Evolutionary conservation across 1,140 invertebrate genomes (phyloP).

Genomic region (Leptonema lineaticorne): DNA sequence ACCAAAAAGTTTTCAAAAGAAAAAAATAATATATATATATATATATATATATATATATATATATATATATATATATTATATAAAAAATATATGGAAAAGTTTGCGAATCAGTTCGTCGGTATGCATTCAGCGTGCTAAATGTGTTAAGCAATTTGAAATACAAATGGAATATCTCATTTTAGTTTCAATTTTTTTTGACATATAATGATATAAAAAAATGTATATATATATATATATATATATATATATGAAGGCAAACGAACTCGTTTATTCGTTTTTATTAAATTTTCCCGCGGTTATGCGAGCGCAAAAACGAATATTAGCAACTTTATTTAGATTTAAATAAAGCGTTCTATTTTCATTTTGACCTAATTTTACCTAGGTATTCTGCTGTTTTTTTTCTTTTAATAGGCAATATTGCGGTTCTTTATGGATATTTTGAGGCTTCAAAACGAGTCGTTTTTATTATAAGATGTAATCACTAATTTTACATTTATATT

Average conservation of each 20-base stretch:
- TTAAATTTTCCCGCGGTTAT: background rate
- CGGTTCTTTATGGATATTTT: too few relatives aligned
- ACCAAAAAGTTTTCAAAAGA: slow-evolving; percentile 7
- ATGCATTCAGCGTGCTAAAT: slow-evolving; percentile 28
- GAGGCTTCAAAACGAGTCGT: too few relatives aligned
- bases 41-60: too few relatives aligned
- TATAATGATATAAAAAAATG: background rate
- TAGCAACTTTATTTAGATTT: background rate
- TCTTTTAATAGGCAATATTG: too few relatives aligned
- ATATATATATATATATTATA: too few relatives aligned
- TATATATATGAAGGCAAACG: background rate
- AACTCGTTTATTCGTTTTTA: background rate
- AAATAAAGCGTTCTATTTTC: background rate
- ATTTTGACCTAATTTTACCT: background rate
- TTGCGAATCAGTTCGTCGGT: slow-evolving; percentile 16
- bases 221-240: background rate
- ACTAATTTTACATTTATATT: too few relatives aligned
- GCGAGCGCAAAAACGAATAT: background rate
- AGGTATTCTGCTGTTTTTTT: too few relatives aligned
- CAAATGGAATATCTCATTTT: slow-evolving; percentile 17
- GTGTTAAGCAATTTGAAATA: slow-evolving; percentile 29
- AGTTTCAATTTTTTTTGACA: background rate
- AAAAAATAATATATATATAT: slow-evolving; percentile 2
- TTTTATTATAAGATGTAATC: too few relatives aligned
- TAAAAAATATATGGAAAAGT: too few relatives aligned